A percentile compares a stretch with the other conserved stretches of the same genome.
phyloP scores from a whole-genome alignment of 2,113 vertebrate genomes.

The Lophura nycthemera region DNA sequence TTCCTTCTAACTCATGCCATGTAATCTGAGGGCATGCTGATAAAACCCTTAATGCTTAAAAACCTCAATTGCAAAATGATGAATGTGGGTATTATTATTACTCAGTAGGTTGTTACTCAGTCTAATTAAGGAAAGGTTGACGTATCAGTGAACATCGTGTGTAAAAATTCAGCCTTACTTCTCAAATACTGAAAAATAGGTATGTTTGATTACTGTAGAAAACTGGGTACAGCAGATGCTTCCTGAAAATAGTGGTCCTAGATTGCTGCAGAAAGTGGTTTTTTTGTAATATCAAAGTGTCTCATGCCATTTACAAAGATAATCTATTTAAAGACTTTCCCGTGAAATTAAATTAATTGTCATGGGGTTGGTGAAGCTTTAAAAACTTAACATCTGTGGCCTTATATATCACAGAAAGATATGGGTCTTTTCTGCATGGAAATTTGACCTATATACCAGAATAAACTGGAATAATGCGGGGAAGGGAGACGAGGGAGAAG shows the following conservation, averaged over 20 bases:
- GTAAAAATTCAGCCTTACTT: fast-evolving
- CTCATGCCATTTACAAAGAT: not conserved
- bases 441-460: conserved; percentile 51
- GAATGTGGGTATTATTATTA: not conserved
- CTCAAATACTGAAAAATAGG: not conserved
- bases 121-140: not conserved
- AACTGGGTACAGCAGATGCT: not conserved
- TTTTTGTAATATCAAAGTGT: not conserved
- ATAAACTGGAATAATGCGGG: not conserved
- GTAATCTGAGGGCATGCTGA: not conserved
- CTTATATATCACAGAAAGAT: not conserved
- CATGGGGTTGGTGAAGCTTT: not conserved
- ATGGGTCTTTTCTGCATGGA: not conserved
- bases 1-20: not conserved
- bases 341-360: conserved; percentile 49
- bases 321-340: conserved; percentile 24
- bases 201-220: not conserved
- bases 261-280: not conserved
- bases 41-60: not conserved
- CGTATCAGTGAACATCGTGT: not conserved
- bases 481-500: not conserved
- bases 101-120: not conserved
- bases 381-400: conserved; percentile 22
- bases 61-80: not conserved
- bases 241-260: not conserved